Conservation (phyloP, 2,888 invertebrate species). For the Seladonia tumulorum region DNA sequence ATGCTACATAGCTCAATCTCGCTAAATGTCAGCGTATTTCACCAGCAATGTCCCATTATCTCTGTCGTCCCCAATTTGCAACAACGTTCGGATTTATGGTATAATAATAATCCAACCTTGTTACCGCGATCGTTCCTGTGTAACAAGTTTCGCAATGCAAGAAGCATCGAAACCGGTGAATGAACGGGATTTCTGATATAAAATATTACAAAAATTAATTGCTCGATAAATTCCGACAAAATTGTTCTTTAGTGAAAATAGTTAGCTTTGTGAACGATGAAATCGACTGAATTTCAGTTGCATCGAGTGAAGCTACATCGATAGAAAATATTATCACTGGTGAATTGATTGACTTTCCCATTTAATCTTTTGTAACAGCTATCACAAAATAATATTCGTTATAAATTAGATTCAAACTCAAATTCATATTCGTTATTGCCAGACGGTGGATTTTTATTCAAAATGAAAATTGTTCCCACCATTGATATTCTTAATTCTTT, state of each 20-base stretch:
- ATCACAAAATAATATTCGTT: too few relatives aligned
- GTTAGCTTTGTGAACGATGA: too few relatives aligned
- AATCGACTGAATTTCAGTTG: too few relatives aligned
- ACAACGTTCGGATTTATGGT: slow-evolving; percentile 28
- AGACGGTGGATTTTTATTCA: too few relatives aligned
- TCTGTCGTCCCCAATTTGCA: slow-evolving; percentile 26
- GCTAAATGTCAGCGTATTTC: slow-evolving; percentile 25
- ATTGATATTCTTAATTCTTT: too few relatives aligned
- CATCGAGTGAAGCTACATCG: too few relatives aligned
- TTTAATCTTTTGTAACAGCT: too few relatives aligned
- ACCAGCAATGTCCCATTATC: slow-evolving; percentile 12
- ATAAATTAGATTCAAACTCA: too few relatives aligned
- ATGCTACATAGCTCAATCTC: slow-evolving; percentile 26
- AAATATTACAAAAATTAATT: slow-evolving; percentile 69
- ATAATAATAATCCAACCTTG: slow-evolving; percentile 23
- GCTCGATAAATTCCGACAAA: not conserved
- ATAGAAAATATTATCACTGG: too few relatives aligned
- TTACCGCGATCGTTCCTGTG: not conserved
- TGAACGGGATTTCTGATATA: slow-evolving; percentile 42
- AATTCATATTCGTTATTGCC: too few relatives aligned
- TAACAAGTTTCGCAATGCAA: not conserved
- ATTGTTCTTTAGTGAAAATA: not conserved
- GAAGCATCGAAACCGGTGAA: slow-evolving; percentile 14
- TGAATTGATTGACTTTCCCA: too few relatives aligned
- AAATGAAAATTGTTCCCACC: too few relatives aligned